phyloP scores from a whole-genome alignment of 2,797 vertebrate genomes.

The Melanotaenia trifasciata region DNA sequence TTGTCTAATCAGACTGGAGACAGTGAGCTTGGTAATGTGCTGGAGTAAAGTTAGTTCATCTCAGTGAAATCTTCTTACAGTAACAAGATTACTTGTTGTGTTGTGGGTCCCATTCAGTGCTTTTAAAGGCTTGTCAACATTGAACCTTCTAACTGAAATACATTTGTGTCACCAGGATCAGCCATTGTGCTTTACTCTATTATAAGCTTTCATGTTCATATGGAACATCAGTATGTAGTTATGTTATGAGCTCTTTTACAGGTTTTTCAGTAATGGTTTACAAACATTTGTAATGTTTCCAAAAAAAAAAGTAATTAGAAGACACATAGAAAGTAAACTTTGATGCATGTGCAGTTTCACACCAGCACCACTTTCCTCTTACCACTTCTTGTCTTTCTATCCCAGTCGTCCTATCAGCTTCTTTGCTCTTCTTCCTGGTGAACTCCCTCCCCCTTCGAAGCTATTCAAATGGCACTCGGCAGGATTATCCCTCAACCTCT shows the following conservation, averaged over 20 bases:
- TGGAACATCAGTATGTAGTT: not conserved
- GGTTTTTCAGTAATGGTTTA: not conserved
- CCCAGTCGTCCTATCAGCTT: slow-evolving; percentile 53
- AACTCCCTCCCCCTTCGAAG: slow-evolving; percentile 75
- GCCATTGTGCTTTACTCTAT: slow-evolving; percentile 21
- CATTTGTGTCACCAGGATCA: slow-evolving; percentile 25
- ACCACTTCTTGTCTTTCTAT: slow-evolving; percentile 21
- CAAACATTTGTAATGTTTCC: slow-evolving; percentile 2
- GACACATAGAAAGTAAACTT: not conserved
- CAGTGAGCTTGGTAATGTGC: slow-evolving; percentile 43
- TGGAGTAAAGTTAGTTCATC: slow-evolving; percentile 79
- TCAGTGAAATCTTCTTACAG: slow-evolving; percentile 81
- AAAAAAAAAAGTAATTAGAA: not conserved
- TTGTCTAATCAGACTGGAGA: slow-evolving; percentile 40
- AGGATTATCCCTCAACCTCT: slow-evolving; percentile 84
- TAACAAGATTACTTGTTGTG: slow-evolving; percentile 81
- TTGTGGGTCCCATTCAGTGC: slow-evolving; percentile 69
- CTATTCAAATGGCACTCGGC: slow-evolving; percentile 82
- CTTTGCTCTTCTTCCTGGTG: slow-evolving; percentile 51
- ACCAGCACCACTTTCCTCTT: slow-evolving; percentile 12
- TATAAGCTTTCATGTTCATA: slow-evolving; percentile 5
- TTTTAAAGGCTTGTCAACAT: slow-evolving; percentile 36
- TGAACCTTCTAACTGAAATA: slow-evolving; percentile 22
- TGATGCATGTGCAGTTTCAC: slow-evolving; percentile 1
- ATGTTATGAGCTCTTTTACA: not conserved